These are phyloP conservation scores for Cossypha dichroa DNA, from an alignment of 2,797 vertebrate genomes.

Conservation along the genomic window DNA sequence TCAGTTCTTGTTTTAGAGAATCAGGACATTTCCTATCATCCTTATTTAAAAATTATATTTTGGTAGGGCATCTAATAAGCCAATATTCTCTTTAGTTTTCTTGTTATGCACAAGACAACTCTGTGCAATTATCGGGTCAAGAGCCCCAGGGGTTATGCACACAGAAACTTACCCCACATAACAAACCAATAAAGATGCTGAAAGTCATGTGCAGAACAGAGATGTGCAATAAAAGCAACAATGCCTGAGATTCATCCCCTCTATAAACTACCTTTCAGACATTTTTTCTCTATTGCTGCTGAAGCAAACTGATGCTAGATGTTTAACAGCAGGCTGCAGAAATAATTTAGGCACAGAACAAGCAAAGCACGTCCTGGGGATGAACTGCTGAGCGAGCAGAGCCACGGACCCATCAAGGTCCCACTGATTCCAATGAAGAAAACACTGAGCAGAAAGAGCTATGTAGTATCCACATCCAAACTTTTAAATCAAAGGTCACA, in stretches of 20 bases:
- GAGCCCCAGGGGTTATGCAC: neutral
- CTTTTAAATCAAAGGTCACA: neutral
- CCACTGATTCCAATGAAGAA: neutral
- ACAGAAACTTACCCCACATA: neutral
- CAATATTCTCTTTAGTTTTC: neutral
- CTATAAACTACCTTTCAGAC: neutral
- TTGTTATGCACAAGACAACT: neutral
- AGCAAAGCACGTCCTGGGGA: neutral
- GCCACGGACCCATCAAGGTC: neutral
- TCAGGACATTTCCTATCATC: neutral
- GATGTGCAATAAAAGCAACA: neutral
- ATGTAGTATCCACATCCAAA: neutral
- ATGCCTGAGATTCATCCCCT: neutral
- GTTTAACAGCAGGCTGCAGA: slow-evolving; percentile 11
- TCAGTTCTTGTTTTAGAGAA: neutral
- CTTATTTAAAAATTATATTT: neutral
- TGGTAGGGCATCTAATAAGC: neutral
- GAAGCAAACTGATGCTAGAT: neutral
- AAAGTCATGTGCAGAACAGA: neutral
- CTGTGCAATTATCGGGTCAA: neutral
- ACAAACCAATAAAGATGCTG: neutral
- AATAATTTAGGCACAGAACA: neutral
- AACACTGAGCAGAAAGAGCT: neutral
- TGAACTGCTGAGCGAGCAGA: neutral
- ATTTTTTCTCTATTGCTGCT: neutral